Percentiles rank a stretch among this genome's conserved stretches.
Conservation (phyloP, 2,113 vertebrate species). For the Sceloporus undulatus region DNA sequence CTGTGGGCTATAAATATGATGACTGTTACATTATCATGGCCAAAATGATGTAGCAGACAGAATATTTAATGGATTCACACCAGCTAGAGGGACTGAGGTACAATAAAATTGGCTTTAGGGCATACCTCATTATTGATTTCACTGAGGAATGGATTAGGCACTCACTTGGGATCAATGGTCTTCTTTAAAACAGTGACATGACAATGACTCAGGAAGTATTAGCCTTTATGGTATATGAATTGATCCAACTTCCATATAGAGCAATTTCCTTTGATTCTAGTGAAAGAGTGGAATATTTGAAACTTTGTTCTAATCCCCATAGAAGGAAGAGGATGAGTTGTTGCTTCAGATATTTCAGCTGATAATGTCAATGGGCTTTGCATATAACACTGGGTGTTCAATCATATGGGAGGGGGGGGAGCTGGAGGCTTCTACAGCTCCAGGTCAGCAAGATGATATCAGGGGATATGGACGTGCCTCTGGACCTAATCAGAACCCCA, state of each 20-base stretch:
- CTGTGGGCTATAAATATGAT: background rate
- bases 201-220: background rate
- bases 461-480: too few species aligned
- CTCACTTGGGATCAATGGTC: background rate
- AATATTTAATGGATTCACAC: background rate
- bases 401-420: too few species aligned
- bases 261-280: background rate
- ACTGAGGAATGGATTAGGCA: background rate
- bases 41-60: background rate
- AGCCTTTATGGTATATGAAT: background rate
- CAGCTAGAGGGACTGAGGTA: background rate
- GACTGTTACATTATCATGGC: background rate
- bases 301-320: background rate
- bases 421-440: too few species aligned
- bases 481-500: too few species aligned
- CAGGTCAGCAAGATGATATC: too few species aligned
- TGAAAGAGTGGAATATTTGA: background rate
- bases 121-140: slow-evolving; percentile 22
- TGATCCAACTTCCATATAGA: background rate
- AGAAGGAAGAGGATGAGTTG: background rate
- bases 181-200: background rate
- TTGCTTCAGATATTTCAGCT: background rate
- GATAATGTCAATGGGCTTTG: background rate
- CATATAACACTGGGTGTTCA: too few species aligned
- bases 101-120: background rate